phyloP scores from a whole-genome alignment of 1,140 invertebrate species.

The Maconellicoccus hirsutus region DNA sequence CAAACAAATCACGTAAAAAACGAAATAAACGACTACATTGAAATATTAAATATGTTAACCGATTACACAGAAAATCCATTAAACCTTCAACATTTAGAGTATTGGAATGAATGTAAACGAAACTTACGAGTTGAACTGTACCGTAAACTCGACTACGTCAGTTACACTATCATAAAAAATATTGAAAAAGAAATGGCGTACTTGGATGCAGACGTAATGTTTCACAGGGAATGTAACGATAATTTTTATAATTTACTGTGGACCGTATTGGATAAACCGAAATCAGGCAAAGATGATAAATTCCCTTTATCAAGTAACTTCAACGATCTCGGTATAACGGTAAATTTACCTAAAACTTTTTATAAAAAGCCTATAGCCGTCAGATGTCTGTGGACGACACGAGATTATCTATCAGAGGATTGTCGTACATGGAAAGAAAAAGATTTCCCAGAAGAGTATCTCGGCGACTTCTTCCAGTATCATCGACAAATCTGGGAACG shows the following conservation, averaged over 20 bases:
- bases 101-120: not conserved
- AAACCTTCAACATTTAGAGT: not conserved
- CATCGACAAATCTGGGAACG: not conserved
- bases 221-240: not conserved
- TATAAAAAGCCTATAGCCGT: not conserved
- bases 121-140: not conserved
- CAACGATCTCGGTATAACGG: not conserved
- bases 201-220: not conserved
- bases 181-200: slow-evolving; percentile 9
- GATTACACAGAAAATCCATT: slow-evolving; percentile 2
- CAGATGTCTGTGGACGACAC: not conserved
- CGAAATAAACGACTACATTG: slow-evolving; percentile 1
- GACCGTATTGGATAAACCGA: not conserved
- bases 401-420: not conserved
- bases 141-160: not conserved
- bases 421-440: not conserved
- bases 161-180: not conserved
- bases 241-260: not conserved
- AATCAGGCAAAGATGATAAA: not conserved
- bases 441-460: not conserved
- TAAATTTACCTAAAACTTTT: not conserved
- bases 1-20: not conserved
- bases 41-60: not conserved
- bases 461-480: not conserved
- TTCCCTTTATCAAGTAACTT: not conserved